Conservation (phyloP, 2,113 vertebrate genomes). For the Sinocyclocheilus rhinocerous region DNA sequence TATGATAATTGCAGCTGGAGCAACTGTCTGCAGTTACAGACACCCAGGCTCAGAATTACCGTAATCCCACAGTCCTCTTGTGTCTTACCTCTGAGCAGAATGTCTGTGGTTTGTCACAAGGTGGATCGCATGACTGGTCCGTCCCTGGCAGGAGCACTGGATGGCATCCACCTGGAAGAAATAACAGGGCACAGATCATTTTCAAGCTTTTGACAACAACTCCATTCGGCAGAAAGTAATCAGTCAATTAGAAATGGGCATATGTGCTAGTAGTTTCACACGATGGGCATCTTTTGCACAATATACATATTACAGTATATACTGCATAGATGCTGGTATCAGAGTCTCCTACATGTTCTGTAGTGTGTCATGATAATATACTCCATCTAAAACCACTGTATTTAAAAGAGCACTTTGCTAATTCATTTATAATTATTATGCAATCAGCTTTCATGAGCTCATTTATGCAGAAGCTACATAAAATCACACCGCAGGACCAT, state of each 20-base stretch:
- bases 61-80: slow-evolving; percentile 27
- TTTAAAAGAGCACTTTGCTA: too few relatives aligned
- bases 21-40: background rate
- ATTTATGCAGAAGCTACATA: background rate
- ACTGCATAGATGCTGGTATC: background rate
- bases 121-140: slow-evolving; percentile 89
- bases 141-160: slow-evolving; percentile 79
- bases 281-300: too few relatives aligned
- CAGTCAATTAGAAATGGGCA: too few relatives aligned
- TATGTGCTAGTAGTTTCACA: too few relatives aligned
- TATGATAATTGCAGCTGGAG: slow-evolving; percentile 22
- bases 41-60: background rate
- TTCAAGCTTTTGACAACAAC: background rate
- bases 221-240: background rate
- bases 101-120: slow-evolving; percentile 86
- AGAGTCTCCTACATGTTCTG: background rate
- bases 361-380: background rate
- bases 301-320: background rate
- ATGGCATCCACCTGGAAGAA: slow-evolving; percentile 88
- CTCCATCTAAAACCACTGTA: background rate
- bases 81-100: slow-evolving; percentile 90
- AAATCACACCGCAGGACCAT: background rate
- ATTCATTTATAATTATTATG: background rate
- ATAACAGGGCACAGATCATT: background rate
- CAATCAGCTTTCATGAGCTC: background rate